These are phyloP conservation scores for Poicephalus meyeri DNA, from an alignment of 2,113 vertebrate species.

Conservation along the genomic window DNA sequence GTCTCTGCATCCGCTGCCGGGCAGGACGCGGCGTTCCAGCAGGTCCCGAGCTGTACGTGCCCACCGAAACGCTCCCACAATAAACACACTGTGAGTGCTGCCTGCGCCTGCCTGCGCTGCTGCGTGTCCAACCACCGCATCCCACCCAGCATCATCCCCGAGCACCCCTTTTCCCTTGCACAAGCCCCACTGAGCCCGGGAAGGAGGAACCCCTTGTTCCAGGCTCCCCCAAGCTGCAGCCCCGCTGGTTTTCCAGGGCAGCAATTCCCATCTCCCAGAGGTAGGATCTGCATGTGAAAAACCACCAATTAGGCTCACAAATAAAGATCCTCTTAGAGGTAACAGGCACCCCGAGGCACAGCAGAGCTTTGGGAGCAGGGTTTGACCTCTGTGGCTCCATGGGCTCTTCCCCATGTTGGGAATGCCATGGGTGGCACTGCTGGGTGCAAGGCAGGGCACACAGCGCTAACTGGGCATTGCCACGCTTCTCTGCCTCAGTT, in stretches of 20 bases:
- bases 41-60: background rate
- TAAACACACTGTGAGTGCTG: constrained; percentile 34
- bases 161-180: background rate
- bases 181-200: background rate
- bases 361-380: background rate
- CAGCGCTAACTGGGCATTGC: background rate
- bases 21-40: background rate
- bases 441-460: background rate
- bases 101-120: background rate
- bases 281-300: background rate
- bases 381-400: background rate
- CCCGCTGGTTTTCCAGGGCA: background rate
- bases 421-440: background rate
- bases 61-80: background rate
- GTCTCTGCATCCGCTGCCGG: background rate
- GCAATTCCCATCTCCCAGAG: background rate
- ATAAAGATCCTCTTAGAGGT: background rate
- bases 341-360: background rate
- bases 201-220: background rate
- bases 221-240: background rate
- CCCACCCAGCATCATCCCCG: background rate
- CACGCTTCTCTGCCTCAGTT: background rate
- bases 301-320: background rate
- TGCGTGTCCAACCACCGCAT: rapidly evolving
- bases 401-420: background rate